phyloP scores from a whole-genome alignment of 2,888 invertebrate species.

The Zygogramma bicolorata region DNA sequence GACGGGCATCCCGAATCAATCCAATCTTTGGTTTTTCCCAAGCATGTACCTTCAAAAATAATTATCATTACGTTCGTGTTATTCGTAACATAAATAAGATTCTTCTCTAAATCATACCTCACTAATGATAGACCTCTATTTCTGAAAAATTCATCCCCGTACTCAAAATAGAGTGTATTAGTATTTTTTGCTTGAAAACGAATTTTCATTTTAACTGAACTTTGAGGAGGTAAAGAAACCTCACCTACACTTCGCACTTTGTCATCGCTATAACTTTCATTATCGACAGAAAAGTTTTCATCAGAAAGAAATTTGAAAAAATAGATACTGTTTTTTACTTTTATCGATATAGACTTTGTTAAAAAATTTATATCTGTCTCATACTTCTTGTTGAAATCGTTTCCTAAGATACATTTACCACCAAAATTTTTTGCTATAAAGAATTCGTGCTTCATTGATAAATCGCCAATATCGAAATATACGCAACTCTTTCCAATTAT shows the following conservation, averaged over 20 bases:
- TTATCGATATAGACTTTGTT: neutral
- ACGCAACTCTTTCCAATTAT: neutral
- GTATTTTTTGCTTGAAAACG: neutral
- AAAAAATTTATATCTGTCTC: slow-evolving; percentile 3
- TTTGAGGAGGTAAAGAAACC: neutral
- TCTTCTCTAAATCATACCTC: neutral
- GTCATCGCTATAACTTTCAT: neutral
- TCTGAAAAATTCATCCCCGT: neutral
- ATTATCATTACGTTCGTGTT: too few relatives aligned
- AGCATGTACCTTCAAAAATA: too few relatives aligned
- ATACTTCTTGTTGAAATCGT: neutral
- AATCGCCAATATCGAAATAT: neutral
- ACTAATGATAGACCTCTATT: neutral
- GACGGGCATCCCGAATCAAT: too few relatives aligned
- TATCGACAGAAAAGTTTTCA: neutral
- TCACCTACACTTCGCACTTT: neutral
- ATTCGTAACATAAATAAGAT: too few relatives aligned
- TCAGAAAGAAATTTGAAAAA: neutral
- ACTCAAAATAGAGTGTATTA: neutral
- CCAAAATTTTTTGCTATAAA: slow-evolving; percentile 1
- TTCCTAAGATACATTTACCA: slow-evolving; percentile 3
- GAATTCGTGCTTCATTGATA: neutral
- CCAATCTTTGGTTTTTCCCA: too few relatives aligned
- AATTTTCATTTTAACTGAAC: neutral
- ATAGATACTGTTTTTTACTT: neutral